Evolutionary conservation across 2,888 invertebrate species (phyloP).

Genomic region (Lypha dubia): DNA sequence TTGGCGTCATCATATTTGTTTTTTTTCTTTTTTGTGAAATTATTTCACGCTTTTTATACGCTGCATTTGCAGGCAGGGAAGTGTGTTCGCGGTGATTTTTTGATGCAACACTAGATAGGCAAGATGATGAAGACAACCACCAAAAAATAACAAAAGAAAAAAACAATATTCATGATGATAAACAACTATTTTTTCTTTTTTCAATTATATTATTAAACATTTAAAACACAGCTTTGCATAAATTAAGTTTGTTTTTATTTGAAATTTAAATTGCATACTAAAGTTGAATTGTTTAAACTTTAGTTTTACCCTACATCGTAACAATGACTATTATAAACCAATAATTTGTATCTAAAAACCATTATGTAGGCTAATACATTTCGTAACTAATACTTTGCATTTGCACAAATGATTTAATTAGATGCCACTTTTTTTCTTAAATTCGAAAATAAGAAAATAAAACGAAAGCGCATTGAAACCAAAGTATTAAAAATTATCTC

Average conservation of each 20-base stretch:
- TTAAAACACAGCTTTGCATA: slow-evolving; percentile 25
- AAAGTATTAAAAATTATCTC: too few species aligned
- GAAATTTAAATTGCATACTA: background rate
- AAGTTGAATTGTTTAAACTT: background rate
- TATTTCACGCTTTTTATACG: slow-evolving; percentile 7
- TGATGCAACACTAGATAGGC: slow-evolving; percentile 2
- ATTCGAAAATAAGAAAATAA: too few species aligned
- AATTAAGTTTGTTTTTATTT: slow-evolving; percentile 23
- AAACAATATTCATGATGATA: slow-evolving; percentile 23
- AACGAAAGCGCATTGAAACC: too few species aligned
- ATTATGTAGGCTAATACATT: too few species aligned
- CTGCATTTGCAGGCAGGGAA: slow-evolving; percentile 12
- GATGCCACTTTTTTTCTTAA: too few species aligned
- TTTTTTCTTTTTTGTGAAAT: slow-evolving; percentile 3
- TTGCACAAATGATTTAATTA: too few species aligned
- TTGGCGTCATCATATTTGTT: slow-evolving; percentile 62
- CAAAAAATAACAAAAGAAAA: background rate
- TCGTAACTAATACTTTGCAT: too few species aligned
- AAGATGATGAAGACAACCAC: background rate
- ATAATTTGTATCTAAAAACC: too few species aligned
- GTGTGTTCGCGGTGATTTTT: background rate
- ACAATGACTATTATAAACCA: too few species aligned
- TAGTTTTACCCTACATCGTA: too few species aligned
- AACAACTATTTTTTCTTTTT: slow-evolving; percentile 12
- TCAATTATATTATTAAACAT: background rate